Conservation (phyloP, 2,113 vertebrate species). For the Fregata magnificens region DNA sequence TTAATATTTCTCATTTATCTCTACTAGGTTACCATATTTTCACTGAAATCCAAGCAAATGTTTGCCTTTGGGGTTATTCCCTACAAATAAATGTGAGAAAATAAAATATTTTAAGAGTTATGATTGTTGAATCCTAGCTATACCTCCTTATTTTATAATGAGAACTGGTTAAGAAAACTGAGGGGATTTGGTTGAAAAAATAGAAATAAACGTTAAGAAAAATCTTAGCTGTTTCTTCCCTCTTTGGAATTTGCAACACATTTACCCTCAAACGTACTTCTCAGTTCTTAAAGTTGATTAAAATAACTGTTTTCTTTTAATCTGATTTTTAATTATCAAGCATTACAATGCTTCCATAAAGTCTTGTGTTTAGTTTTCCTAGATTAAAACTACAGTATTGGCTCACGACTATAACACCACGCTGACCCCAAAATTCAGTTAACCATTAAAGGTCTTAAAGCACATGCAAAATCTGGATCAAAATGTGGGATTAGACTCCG, state of each 20-base stretch:
- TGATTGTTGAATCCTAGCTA: background rate
- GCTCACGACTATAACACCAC: background rate
- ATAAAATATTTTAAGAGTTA: background rate
- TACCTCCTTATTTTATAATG: background rate
- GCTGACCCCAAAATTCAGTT: background rate
- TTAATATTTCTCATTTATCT: constrained; percentile 17
- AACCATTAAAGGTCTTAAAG: background rate
- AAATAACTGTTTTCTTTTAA: background rate
- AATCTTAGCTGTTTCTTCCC: background rate
- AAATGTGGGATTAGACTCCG: background rate
- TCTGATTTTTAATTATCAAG: background rate
- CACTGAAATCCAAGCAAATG: background rate
- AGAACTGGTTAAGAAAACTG: background rate
- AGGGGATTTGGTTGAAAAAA: background rate
- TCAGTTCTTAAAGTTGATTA: background rate
- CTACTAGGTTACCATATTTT: background rate
- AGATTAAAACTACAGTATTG: background rate
- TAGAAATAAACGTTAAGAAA: background rate
- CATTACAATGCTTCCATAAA: background rate
- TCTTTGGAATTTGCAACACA: background rate
- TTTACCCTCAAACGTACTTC: background rate
- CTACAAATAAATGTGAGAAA: background rate
- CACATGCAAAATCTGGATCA: background rate
- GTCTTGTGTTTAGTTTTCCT: background rate
- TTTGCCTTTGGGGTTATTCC: background rate